Evolutionary conservation across 2,113 vertebrate genomes (phyloP).

Genomic region (Rattus norvegicus): DNA sequence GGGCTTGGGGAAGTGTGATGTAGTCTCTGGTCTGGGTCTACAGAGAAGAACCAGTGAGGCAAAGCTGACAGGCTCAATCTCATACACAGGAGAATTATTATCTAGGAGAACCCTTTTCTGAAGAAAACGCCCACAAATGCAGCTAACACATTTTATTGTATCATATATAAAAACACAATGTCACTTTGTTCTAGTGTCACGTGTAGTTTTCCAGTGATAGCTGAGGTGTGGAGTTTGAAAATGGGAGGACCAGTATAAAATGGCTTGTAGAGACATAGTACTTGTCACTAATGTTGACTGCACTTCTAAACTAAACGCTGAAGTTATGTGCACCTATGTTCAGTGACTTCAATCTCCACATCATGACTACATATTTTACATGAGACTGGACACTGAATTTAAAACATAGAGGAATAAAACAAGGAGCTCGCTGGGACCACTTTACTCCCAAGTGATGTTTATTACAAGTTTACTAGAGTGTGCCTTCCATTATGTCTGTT

Average conservation of each 20-base stretch:
- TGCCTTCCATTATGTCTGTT: neutral
- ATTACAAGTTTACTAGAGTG: constrained; percentile 4
- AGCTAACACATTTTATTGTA: neutral
- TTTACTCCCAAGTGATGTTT: constrained; percentile 28
- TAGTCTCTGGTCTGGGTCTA: neutral
- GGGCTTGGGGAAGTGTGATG: neutral
- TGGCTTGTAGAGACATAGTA: neutral
- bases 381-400: constrained; percentile 25
- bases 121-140: neutral
- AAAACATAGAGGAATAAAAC: constrained; percentile 9
- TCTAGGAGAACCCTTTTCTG: neutral
- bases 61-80: constrained; percentile 8
- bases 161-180: neutral
- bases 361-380: neutral
- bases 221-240: neutral
- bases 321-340: neutral
- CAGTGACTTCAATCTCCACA: constrained; percentile 23
- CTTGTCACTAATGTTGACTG: neutral
- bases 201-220: neutral
- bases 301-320: constrained; percentile 13
- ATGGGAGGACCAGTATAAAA: constrained; percentile 44
- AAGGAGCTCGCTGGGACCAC: neutral
- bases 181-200: neutral
- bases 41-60: constrained; percentile 4
- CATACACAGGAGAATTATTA: neutral